A percentile compares a stretch with the other conserved stretches of the same genome.
These are phyloP conservation scores for Littorina saxatilis DNA, from an alignment of 1,140 invertebrate species.

Conservation along the genomic window DNA sequence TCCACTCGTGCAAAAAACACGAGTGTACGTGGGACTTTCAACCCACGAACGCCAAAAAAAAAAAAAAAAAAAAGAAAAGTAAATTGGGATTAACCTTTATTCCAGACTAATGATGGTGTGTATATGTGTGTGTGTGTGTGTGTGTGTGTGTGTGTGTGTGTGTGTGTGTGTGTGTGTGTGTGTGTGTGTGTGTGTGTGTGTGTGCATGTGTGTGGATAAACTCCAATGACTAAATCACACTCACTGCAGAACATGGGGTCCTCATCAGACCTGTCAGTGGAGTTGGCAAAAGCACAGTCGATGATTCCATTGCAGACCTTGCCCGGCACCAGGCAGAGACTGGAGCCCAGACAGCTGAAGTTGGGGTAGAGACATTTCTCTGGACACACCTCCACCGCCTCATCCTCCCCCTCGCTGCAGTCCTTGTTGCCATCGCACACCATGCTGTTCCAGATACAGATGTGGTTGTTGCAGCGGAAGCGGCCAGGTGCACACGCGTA, in stretches of 20 bases:
- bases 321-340: slow-evolving; percentile 81
- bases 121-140: too few species aligned
- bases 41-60: too few species aligned
- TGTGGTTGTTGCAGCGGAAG: slow-evolving; percentile 68
- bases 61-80: slow-evolving; percentile 12
- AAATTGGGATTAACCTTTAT: not conserved
- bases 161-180: too few species aligned
- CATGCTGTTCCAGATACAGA: slow-evolving; percentile 94
- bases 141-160: too few species aligned
- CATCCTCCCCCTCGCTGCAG: slow-evolving; percentile 78
- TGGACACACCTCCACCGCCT: slow-evolving; percentile 49
- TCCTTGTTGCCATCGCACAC: slow-evolving; percentile 74
- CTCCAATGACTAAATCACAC: too few species aligned
- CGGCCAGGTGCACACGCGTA: slow-evolving; percentile 75
- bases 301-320: slow-evolving; percentile 90
- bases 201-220: too few species aligned
- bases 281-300: slow-evolving; percentile 81
- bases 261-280: slow-evolving; percentile 91
- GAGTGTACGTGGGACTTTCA: too few species aligned
- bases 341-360: slow-evolving; percentile 21
- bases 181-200: too few species aligned
- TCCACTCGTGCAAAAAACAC: too few species aligned
- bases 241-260: slow-evolving; percentile 32
- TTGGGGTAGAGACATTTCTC: slow-evolving; percentile 20
- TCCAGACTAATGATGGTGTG: too few species aligned